Evolutionary conservation across 1,140 invertebrate species (phyloP).

Genomic region (Cotesia vestalis): DNA sequence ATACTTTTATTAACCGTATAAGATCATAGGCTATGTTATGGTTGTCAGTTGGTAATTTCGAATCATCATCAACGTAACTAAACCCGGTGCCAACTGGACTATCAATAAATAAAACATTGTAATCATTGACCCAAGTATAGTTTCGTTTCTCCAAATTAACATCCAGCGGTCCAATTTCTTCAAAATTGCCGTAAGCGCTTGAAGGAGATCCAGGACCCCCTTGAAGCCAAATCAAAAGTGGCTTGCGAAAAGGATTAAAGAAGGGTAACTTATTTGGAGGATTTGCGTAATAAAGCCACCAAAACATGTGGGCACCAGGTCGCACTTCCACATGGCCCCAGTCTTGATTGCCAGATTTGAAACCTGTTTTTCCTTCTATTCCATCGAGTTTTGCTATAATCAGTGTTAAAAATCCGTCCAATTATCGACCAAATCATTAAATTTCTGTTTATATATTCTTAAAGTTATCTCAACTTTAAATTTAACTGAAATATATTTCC

Average conservation of each 20-base stretch:
- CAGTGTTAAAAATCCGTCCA: too few relatives aligned
- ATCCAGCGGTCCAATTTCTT: slow-evolving; percentile 78
- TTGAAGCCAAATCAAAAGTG: slow-evolving; percentile 82
- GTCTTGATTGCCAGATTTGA: slow-evolving; percentile 71
- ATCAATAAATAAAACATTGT: slow-evolving; percentile 87
- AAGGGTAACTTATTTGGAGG: slow-evolving; percentile 1
- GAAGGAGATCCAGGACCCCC: slow-evolving; percentile 80
- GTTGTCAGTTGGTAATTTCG: slow-evolving; percentile 71
- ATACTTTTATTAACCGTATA: too few relatives aligned
- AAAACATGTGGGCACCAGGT: slow-evolving; percentile 80
- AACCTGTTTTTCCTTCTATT: slow-evolving; percentile 55
- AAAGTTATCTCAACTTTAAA: too few relatives aligned
- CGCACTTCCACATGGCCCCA: slow-evolving; percentile 77
- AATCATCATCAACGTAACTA: slow-evolving; percentile 76
- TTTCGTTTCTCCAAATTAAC: slow-evolving; percentile 72
- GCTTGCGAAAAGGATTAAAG: slow-evolving; percentile 68
- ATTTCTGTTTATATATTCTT: too few relatives aligned
- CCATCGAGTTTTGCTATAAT: not conserved
- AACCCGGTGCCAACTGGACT: slow-evolving; percentile 89
- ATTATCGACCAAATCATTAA: too few relatives aligned
- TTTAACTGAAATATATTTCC: too few relatives aligned
- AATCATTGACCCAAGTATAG: slow-evolving; percentile 79
- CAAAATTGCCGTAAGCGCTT: slow-evolving; percentile 81
- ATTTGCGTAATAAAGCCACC: slow-evolving; percentile 77
- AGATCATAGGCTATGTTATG: slow-evolving; percentile 62